These are phyloP conservation scores for Lagorchestes hirsutus DNA, from an alignment of 2,797 vertebrate species.

Conservation along the genomic window DNA sequence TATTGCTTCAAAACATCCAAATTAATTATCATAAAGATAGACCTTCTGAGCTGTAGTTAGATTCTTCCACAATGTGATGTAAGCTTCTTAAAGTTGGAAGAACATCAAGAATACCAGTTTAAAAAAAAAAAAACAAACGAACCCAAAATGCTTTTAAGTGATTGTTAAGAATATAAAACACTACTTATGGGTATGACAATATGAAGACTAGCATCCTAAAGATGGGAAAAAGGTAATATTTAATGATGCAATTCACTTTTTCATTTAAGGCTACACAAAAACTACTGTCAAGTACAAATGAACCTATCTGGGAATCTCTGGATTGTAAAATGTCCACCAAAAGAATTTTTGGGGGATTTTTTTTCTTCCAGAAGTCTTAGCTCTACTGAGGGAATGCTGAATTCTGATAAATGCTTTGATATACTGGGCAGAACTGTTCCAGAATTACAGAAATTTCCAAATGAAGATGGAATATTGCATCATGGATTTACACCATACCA, in stretches of 20 bases:
- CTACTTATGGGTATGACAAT: background rate
- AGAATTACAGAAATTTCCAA: background rate
- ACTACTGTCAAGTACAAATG: background rate
- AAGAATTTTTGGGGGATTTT: background rate
- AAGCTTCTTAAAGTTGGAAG: background rate
- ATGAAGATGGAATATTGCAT: background rate
- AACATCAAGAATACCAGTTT: background rate
- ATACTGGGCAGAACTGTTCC: background rate
- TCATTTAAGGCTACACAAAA: background rate
- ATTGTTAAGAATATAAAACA: background rate
- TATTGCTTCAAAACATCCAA: background rate
- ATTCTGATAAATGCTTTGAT: background rate
- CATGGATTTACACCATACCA: background rate
- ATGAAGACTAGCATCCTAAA: background rate
- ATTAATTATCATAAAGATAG: background rate
- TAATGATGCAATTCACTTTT: background rate
- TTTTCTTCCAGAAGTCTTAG: background rate
- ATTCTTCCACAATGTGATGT: background rate
- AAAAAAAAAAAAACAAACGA: background rate
- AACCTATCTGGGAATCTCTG: background rate
- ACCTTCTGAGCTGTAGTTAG: background rate
- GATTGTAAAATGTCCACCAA: background rate
- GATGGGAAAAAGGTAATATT: background rate
- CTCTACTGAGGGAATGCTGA: background rate
- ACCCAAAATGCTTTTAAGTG: background rate